A percentile compares a stretch with the other conserved stretches of the same genome.
phyloP scores from a whole-genome alignment of 2,113 vertebrate species.

The Melozone crissalis region DNA sequence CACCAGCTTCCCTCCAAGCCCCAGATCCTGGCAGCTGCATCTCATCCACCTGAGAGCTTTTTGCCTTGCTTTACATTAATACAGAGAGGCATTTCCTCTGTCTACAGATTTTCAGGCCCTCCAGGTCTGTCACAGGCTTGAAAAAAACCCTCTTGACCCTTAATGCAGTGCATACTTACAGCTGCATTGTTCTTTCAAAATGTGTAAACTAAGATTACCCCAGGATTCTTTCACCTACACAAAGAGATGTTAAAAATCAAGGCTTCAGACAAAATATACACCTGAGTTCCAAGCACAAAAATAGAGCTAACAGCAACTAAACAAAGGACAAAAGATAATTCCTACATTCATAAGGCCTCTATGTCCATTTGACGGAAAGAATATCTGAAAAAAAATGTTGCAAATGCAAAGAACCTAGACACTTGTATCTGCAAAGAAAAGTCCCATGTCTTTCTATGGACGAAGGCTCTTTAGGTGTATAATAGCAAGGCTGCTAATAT shows the following conservation, averaged over 20 bases:
- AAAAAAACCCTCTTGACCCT: not conserved
- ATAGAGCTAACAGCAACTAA: not conserved
- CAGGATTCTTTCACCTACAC: not conserved
- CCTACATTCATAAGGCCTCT: not conserved
- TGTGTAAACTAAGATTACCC: not conserved
- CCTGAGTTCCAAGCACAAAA: not conserved
- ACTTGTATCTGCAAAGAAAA: not conserved
- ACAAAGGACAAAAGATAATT: not conserved
- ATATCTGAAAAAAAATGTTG: not conserved
- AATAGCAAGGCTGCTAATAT: not conserved
- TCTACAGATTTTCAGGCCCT: not conserved
- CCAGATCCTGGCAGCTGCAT: not conserved
- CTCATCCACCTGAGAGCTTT: not conserved
- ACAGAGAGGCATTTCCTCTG: not conserved
- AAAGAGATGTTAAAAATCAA: not conserved
- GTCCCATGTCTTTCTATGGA: not conserved
- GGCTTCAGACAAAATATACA: not conserved
- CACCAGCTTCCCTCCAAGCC: not conserved
- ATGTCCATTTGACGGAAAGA: not conserved
- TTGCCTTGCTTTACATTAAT: not conserved
- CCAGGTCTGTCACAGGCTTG: not conserved
- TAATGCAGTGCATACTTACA: not conserved
- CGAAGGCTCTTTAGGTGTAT: not conserved
- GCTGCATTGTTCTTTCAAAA: not conserved
- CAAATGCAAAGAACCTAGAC: not conserved